Evolutionary conservation across 2,888 invertebrate genomes (phyloP).

Genomic region (Zelleria hepariella): DNA sequence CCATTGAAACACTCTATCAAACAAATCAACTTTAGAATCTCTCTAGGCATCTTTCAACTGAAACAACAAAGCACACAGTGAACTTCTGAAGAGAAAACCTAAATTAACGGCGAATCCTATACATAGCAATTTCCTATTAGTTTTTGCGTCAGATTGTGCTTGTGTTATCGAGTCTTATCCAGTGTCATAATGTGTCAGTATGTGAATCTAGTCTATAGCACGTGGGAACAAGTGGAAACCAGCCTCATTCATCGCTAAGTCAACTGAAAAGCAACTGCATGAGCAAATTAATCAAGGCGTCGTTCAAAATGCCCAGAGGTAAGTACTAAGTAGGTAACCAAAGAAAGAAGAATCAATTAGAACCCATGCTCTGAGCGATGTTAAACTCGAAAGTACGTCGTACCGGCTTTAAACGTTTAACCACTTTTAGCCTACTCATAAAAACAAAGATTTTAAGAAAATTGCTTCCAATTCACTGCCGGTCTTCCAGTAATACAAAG

Average conservation of each 20-base stretch:
- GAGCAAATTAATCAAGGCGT: background rate
- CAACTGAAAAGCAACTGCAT: background rate
- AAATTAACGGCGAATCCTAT: background rate
- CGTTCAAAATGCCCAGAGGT: slow-evolving; percentile 50
- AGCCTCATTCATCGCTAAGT: slow-evolving; percentile 29
- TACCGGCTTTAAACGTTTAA: no score
- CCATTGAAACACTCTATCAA: background rate
- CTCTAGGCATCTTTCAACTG: background rate
- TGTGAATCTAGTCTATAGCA: slow-evolving; percentile 25
- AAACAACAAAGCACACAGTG: background rate
- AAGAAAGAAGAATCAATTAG: no score
- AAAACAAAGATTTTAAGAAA: no score
- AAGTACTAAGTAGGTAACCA: slow-evolving; percentile 22
- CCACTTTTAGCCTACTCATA: no score
- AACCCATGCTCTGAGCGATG: no score
- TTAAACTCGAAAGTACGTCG: no score
- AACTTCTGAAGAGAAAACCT: background rate
- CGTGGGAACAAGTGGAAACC: slow-evolving; percentile 31
- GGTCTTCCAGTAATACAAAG: no score
- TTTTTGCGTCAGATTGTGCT: slow-evolving; percentile 22
- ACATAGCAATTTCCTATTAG: slow-evolving; percentile 19
- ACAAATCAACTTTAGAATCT: background rate
- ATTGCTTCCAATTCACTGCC: no score
- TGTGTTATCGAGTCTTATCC: slow-evolving; percentile 1
- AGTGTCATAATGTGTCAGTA: slow-evolving; percentile 36